Percentiles rank a stretch among this genome's conserved stretches.
These are phyloP conservation scores for Neolamprologus tretocephalus DNA, from an alignment of 2,113 vertebrate genomes.

Conservation along the genomic window DNA sequence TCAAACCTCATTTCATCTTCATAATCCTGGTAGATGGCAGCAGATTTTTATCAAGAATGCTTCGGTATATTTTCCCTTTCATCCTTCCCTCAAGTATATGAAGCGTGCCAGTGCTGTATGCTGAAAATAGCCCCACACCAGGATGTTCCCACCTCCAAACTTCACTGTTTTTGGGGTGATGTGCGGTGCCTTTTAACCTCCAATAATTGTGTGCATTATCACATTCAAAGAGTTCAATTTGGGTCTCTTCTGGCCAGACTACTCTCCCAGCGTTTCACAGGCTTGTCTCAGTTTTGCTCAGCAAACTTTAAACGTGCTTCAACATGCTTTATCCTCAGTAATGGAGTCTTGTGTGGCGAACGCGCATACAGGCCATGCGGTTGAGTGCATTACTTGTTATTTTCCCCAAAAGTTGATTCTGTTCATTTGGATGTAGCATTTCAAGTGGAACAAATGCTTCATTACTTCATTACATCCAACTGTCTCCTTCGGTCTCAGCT, in stretches of 20 bases:
- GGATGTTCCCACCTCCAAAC: not conserved
- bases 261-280: not conserved
- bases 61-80: not conserved
- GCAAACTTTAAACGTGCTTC: not conserved
- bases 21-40: not conserved
- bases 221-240: not conserved
- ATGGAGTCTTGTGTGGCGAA: not conserved
- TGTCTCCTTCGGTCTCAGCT: not conserved
- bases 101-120: not conserved
- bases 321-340: not conserved
- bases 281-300: not conserved
- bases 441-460: not conserved
- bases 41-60: not conserved
- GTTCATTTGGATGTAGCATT: not conserved
- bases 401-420: not conserved
- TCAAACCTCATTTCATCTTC: not conserved
- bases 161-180: fast-evolving
- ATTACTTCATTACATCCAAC: not conserved
- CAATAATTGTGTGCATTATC: not conserved
- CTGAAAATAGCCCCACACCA: not conserved
- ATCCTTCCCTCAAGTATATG: not conserved
- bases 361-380: not conserved
- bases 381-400: not conserved
- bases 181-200: not conserved
- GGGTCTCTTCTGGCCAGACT: not conserved